These are phyloP conservation scores for Caenorhabditis uteleia DNA, from an alignment of 2,888 invertebrate genomes.

Conservation along the genomic window DNA sequence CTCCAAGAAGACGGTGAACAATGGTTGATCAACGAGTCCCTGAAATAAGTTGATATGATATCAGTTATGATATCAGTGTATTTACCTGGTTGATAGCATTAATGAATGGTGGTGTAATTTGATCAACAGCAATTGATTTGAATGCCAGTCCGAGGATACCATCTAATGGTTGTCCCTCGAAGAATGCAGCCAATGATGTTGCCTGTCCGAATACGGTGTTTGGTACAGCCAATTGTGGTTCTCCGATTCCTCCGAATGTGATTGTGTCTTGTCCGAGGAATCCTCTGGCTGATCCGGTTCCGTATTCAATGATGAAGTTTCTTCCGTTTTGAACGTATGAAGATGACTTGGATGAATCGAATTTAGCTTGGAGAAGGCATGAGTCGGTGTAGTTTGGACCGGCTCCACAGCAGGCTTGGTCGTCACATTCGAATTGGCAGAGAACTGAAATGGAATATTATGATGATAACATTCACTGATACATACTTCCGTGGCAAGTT, in stretches of 20 bases:
- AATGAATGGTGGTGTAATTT: constrained; percentile 50
- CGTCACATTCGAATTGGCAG: constrained; percentile 43
- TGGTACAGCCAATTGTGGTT: constrained; percentile 67
- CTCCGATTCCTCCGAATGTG: constrained; percentile 45
- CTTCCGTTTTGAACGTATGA: constrained; percentile 49
- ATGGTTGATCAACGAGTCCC: constrained; percentile 51
- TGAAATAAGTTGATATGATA: background rate
- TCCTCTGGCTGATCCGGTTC: constrained; percentile 50
- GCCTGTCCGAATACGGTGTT: constrained; percentile 73
- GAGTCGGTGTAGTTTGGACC: constrained; percentile 47
- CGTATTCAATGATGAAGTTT: constrained; percentile 52
- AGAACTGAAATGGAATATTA: constrained; percentile 11
- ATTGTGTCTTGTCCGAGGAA: constrained; percentile 51
- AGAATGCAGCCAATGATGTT: constrained; percentile 72
- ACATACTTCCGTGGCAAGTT: constrained; percentile 37
- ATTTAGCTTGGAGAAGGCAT: constrained; percentile 49
- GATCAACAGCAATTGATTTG: constrained; percentile 53
- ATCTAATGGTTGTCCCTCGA: constrained; percentile 69
- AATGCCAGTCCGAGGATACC: constrained; percentile 55
- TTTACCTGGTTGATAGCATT: constrained; percentile 47
- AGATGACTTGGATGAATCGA: constrained; percentile 45
- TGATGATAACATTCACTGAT: background rate
- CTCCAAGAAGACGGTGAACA: constrained; percentile 59
- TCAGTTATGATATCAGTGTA: background rate
- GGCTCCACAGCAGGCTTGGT: constrained; percentile 51